phyloP scores from a whole-genome alignment of 2,113 vertebrate species.

The Grantiella picta region DNA sequence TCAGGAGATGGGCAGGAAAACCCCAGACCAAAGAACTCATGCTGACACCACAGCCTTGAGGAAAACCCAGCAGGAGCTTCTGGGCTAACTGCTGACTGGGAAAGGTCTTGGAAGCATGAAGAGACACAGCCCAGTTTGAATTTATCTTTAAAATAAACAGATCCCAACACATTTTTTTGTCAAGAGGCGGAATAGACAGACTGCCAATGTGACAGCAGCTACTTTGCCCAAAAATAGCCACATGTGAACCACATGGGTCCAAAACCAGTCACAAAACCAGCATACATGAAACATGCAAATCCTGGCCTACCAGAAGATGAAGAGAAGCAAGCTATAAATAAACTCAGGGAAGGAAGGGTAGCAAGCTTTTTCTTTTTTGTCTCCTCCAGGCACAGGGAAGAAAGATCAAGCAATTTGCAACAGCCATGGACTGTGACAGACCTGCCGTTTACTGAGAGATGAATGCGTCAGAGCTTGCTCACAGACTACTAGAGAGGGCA shows the following conservation, averaged over 20 bases:
- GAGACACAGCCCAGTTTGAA: background rate
- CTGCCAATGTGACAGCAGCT: background rate
- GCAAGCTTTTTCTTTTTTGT: background rate
- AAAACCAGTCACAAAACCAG: background rate
- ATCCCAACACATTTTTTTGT: background rate
- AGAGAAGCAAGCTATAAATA: background rate
- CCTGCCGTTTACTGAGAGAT: background rate
- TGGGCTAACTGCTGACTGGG: background rate
- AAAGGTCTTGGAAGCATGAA: background rate
- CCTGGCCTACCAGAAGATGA: background rate
- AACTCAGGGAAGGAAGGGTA: background rate
- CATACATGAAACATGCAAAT: background rate
- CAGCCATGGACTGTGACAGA: background rate
- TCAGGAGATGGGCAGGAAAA: conserved; percentile 7
- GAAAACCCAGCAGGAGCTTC: conserved; percentile 12
- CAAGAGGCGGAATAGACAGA: background rate
- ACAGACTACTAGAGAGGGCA: background rate
- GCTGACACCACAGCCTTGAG: background rate
- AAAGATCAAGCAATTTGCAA: background rate
- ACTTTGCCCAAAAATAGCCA: conserved; percentile 22
- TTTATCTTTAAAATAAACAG: conserved; percentile 5
- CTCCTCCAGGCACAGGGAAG: background rate
- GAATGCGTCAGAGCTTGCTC: background rate
- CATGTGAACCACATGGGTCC: background rate
- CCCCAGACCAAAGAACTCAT: background rate